These are phyloP conservation scores for Bombus confusus DNA, from an alignment of 1,140 invertebrate species.

Conservation along the genomic window DNA sequence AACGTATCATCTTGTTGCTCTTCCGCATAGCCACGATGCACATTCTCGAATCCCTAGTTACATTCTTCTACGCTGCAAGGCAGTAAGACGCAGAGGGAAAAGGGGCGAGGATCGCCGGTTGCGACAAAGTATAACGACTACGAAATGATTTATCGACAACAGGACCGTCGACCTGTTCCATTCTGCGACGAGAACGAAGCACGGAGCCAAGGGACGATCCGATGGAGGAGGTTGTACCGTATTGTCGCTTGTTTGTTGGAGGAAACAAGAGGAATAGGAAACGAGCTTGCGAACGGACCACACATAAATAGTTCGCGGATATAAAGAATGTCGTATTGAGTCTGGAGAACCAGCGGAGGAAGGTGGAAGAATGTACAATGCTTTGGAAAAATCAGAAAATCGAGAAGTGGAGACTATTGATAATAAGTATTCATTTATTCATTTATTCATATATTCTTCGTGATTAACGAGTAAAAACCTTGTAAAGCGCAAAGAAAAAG, in stretches of 20 bases:
- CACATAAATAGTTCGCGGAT: conserved; percentile 23
- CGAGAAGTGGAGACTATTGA: neutral
- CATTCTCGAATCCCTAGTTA: conserved; percentile 23
- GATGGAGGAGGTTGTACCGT: conserved; percentile 35
- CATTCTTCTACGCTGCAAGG: conserved; percentile 19
- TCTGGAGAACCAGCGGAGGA: neutral
- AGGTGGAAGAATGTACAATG: too few relatives aligned
- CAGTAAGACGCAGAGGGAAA: neutral
- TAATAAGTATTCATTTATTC: too few relatives aligned
- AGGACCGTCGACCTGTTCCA: neutral
- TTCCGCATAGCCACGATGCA: conserved; percentile 52
- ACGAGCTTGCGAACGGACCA: neutral
- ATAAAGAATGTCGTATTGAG: neutral
- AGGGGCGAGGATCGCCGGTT: neutral
- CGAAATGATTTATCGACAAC: conserved; percentile 51
- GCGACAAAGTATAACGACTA: conserved; percentile 54
- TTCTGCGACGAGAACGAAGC: neutral
- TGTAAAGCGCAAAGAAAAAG: too few relatives aligned
- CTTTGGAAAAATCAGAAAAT: neutral
- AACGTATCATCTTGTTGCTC: conserved; percentile 43
- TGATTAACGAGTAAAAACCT: too few relatives aligned
- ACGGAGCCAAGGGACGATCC: conserved; percentile 13
- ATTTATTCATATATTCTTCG: too few relatives aligned
- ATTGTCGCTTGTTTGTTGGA: conserved; percentile 55
- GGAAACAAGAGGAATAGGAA: conserved; percentile 46